phyloP scores from a whole-genome alignment of 2,888 invertebrate species.

The Melitaea athalia region DNA sequence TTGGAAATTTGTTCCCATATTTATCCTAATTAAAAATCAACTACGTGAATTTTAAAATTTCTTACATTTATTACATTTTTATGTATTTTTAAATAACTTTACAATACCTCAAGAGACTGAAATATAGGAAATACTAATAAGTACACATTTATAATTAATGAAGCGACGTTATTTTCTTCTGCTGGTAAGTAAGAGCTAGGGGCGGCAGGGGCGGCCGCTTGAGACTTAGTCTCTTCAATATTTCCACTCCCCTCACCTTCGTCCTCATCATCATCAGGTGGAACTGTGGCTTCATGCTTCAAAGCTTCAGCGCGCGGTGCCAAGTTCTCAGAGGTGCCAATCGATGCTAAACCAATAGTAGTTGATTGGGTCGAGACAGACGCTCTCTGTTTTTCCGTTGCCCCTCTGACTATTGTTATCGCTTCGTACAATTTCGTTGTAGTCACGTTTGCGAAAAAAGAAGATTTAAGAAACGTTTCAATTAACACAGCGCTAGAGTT shows the following conservation, averaged over 20 bases:
- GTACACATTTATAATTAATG: slow-evolving; percentile 20
- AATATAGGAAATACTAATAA: slow-evolving; percentile 19
- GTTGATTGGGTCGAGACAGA: slow-evolving; percentile 15
- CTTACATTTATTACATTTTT: slow-evolving; percentile 12
- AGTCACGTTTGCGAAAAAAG: slow-evolving; percentile 55
- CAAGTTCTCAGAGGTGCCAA: slow-evolving; percentile 23
- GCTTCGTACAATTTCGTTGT: slow-evolving; percentile 52
- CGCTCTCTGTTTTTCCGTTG: slow-evolving; percentile 11
- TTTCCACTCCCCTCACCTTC: slow-evolving; percentile 71
- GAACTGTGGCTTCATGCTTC: slow-evolving; percentile 65
- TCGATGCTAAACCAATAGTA: slow-evolving; percentile 17
- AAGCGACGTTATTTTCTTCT: slow-evolving; percentile 57
- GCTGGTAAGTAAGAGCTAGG: slow-evolving; percentile 72
- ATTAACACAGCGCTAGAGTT: slow-evolving; percentile 50
- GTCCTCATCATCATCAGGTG: slow-evolving; percentile 75
- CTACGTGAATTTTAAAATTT: slow-evolving; percentile 49
- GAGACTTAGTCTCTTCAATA: slow-evolving; percentile 59
- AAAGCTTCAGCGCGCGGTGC: slow-evolving; percentile 64
- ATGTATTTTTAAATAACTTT: slow-evolving; percentile 7
- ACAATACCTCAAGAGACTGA: slow-evolving; percentile 18
- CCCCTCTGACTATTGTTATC: slow-evolving; percentile 44
- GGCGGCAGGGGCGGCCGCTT: slow-evolving; percentile 64
- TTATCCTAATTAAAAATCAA: slow-evolving; percentile 47
- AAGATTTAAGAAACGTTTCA: slow-evolving; percentile 56
- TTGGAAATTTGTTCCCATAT: slow-evolving; percentile 57